Evolutionary conservation across 2,797 vertebrate species (phyloP).

Genomic region (Pipistrellus kuhlii): DNA sequence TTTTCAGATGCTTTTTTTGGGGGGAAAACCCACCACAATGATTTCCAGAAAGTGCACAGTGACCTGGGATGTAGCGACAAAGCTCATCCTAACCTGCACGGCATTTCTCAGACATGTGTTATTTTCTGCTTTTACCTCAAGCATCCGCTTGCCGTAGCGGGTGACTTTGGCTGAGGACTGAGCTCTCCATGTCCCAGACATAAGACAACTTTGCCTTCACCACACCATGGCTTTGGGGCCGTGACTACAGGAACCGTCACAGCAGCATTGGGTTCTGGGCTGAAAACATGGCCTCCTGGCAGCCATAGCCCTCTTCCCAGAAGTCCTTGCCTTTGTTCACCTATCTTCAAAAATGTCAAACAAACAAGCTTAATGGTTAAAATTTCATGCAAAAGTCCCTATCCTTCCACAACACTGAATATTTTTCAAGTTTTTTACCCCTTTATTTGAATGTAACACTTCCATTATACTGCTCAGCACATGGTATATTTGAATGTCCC

Average conservation of each 20-base stretch:
- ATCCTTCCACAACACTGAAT: neutral
- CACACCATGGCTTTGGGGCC: no score
- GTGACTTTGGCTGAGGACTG: neutral
- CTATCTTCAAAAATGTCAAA: neutral
- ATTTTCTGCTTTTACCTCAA: neutral
- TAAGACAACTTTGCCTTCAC: neutral
- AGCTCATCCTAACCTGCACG: neutral
- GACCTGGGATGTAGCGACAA: neutral
- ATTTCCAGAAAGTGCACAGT: conserved; percentile 14
- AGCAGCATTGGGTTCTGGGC: neutral
- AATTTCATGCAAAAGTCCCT: neutral
- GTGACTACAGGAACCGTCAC: no score
- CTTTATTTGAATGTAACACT: neutral
- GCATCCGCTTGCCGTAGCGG: neutral
- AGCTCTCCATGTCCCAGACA: neutral
- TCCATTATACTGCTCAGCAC: neutral
- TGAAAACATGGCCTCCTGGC: neutral
- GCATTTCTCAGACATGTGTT: neutral
- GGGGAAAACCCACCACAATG: neutral
- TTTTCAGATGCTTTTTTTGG: neutral
- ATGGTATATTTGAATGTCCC: neutral
- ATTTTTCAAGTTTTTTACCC: neutral
- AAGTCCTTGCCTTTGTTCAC: neutral
- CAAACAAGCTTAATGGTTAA: neutral
- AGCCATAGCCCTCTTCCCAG: neutral